Evolutionary conservation across 2,113 vertebrate species (phyloP).

Genomic region (Pandion haliaetus): DNA sequence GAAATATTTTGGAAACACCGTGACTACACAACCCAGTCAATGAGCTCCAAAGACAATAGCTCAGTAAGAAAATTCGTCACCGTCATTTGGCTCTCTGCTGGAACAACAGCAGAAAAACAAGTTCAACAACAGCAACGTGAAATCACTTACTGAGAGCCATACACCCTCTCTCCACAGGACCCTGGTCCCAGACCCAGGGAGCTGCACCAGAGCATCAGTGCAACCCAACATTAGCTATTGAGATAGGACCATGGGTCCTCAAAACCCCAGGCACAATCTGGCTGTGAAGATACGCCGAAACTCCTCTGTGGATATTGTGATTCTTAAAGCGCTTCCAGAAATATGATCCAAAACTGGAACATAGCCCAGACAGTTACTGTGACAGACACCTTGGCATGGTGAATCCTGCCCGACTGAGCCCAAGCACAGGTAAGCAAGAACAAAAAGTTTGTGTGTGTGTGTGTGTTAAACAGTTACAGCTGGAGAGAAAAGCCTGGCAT

Average conservation of each 20-base stretch:
- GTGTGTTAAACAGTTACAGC: background rate
- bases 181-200: background rate
- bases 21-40: too few relatives aligned
- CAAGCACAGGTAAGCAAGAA: background rate
- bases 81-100: background rate
- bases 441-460: background rate
- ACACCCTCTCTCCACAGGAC: background rate
- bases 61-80: background rate
- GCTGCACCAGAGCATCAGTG: background rate
- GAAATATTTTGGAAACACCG: background rate
- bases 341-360: background rate
- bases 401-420: background rate
- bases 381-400: background rate
- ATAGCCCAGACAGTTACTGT: background rate
- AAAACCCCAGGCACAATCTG: fast-evolving
- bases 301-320: background rate
- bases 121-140: fast-evolving
- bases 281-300: background rate
- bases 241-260: background rate
- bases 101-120: background rate
- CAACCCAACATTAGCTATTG: background rate
- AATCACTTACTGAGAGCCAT: fast-evolving
- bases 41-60: background rate
- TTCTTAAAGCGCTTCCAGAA: background rate
- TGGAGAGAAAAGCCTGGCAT: background rate